Base-by-base conservation (phyloP, 2,888 invertebrate genomes). In the Hipparchia sbordonii region DNA sequence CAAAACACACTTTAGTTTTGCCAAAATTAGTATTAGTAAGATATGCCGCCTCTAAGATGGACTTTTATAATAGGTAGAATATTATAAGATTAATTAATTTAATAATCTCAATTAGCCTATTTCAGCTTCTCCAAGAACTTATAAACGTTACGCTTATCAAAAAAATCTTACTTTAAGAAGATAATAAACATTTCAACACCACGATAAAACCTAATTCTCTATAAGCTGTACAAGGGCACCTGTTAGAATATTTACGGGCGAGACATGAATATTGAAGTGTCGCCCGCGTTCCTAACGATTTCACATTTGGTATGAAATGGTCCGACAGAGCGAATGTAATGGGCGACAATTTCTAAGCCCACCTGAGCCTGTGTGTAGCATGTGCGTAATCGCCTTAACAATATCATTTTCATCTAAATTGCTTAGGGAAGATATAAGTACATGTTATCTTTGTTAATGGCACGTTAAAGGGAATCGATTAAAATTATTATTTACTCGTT, bases 281-380 rank as follows among this genome's bases (percentile, higher is more conserved):
- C 80, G 81, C 83, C 57, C 67, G 68, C 82, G 82, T 86, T 86
- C 85, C 85, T 81, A 85, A 85, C 87, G 87, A 87, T 89, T 88
- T 84, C 82, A 87, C 87, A 89, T 89, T 87, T 84, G 85, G 85
- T 86, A 89, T 88, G 87, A 88, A 91, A 89, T 87, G 86, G 87
- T 85, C 85, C 87, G 83, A 84, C 84, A 85, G 82, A 83, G 85
- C 86, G 86, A 81, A 85, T 82, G 83, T 89, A 90, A 91, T 89
- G 86, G 89, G 82, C 82, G 85, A 87, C 90, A 88, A 90, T 90
- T 90, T 87, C 87, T 86, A 88, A 84, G 81, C 83, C 85, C 91
- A 91, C 90, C 91, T 91, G 91, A 84, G 87, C 82, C 87, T 74
- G 78, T 23, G 23, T 23, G 23, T 73, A 73, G 73, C 74, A 77